Evolutionary conservation across 2,888 invertebrate species (phyloP).

Genomic region (Dryobotodes eremita): DNA sequence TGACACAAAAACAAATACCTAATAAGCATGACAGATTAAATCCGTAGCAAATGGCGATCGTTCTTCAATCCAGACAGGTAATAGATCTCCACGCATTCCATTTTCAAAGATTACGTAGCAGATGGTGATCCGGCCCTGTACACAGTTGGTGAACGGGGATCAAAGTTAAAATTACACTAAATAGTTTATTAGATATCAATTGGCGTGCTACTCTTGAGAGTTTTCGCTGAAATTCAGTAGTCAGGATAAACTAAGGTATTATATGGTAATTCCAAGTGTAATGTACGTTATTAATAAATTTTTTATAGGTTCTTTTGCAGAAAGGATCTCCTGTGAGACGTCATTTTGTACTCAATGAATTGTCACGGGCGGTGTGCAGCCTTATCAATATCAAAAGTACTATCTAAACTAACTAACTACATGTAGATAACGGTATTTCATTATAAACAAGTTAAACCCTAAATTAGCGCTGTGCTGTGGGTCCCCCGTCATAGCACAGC

Average conservation of each 20-base stretch:
- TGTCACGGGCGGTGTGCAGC: background rate
- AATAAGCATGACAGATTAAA: background rate
- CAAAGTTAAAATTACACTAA: constrained; percentile 61
- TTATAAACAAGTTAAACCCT: background rate
- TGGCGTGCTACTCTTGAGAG: constrained; percentile 22
- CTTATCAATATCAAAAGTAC: background rate
- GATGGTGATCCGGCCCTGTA: constrained; percentile 37
- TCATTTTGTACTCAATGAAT: background rate
- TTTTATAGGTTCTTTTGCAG: background rate
- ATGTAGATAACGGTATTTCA: background rate
- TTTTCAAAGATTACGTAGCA: constrained; percentile 5
- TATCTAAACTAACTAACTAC: too few species aligned
- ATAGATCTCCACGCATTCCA: background rate
- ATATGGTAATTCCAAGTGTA: background rate
- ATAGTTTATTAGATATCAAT: constrained; percentile 51
- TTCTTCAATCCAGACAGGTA: background rate
- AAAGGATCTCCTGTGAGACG: background rate
- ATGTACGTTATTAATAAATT: background rate
- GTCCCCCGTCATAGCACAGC: background rate
- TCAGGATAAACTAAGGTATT: background rate
- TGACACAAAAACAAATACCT: background rate
- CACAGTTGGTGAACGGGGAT: constrained; percentile 44
- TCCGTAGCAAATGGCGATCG: background rate
- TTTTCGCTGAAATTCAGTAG: constrained; percentile 20
- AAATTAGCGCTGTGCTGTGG: background rate